A percentile compares a stretch with the other conserved stretches of the same genome.
Conservation (phyloP, 2,113 vertebrate species). For the Pongo pygmaeus region DNA sequence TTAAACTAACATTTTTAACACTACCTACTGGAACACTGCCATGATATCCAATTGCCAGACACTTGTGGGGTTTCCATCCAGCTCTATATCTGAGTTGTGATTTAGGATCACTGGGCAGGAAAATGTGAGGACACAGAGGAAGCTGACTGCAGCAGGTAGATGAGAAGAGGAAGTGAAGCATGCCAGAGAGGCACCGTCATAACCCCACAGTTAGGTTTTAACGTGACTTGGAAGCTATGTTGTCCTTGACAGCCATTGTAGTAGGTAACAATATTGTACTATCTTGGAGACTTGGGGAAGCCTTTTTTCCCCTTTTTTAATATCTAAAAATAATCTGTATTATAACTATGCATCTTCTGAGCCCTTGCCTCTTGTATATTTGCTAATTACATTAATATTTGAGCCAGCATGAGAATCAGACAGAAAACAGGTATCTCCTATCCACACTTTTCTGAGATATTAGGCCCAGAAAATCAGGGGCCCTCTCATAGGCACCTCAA, state of each 20-base stretch:
- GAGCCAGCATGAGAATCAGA: neutral
- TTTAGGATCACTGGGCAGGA: neutral
- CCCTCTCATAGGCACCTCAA: neutral
- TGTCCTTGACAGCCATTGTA: constrained; percentile 6
- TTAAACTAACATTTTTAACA: neutral
- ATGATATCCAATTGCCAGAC: neutral
- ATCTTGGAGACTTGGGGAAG: neutral
- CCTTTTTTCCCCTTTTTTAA: neutral
- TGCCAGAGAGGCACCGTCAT: rapidly evolving
- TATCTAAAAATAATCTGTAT: constrained; percentile 14
- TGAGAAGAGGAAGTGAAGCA: neutral
- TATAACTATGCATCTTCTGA: neutral
- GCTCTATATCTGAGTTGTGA: neutral
- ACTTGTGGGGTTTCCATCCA: neutral
- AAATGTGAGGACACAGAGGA: neutral
- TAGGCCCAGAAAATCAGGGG: neutral
- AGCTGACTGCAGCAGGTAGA: neutral
- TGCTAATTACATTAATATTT: neutral
- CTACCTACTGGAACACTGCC: neutral
- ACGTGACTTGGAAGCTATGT: neutral
- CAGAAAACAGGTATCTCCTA: neutral
- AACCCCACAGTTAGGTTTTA: neutral
- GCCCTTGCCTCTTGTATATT: neutral
- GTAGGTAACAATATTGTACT: constrained; percentile 64
- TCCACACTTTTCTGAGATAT: neutral